Percentiles rank a stretch among this genome's conserved stretches.
These are phyloP conservation scores for Maniola jurtina DNA, from an alignment of 1,140 invertebrate genomes.

Conservation along the genomic window DNA sequence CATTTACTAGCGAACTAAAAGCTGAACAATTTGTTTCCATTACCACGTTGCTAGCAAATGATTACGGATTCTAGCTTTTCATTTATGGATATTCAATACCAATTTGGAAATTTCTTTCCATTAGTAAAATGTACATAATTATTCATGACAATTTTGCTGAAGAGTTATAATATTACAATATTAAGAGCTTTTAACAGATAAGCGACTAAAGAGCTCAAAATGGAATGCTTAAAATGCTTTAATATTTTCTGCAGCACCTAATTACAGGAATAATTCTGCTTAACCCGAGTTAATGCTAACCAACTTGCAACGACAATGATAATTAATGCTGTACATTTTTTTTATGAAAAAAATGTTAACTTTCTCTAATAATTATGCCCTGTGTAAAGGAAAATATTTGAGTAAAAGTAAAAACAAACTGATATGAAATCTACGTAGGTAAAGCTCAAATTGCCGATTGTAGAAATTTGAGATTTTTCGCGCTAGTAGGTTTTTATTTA, in stretches of 20 bases:
- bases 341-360: not conserved
- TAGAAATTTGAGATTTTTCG: too few relatives aligned
- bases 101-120: not conserved
- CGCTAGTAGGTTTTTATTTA: too few relatives aligned
- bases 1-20: constrained; percentile 12
- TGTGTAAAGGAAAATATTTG: too few relatives aligned
- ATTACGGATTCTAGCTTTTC: not conserved
- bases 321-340: not conserved
- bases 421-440: too few relatives aligned
- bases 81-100: not conserved
- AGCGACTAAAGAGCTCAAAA: not conserved
- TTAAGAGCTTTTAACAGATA: constrained; percentile 3
- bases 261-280: constrained; percentile 8
- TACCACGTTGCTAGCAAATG: not conserved
- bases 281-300: not conserved
- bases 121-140: not conserved
- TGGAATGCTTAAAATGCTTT: constrained; percentile 8
- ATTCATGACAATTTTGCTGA: not conserved
- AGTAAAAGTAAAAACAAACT: too few relatives aligned
- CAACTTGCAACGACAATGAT: constrained; percentile 1
- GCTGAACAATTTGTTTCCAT: constrained; percentile 8
- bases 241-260: constrained; percentile 3
- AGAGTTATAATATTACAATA: not conserved
- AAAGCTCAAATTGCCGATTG: too few relatives aligned
- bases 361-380: not conserved